Base-by-base conservation (phyloP, 2,888 invertebrate species). In the Drosophila lutescens region DNA sequence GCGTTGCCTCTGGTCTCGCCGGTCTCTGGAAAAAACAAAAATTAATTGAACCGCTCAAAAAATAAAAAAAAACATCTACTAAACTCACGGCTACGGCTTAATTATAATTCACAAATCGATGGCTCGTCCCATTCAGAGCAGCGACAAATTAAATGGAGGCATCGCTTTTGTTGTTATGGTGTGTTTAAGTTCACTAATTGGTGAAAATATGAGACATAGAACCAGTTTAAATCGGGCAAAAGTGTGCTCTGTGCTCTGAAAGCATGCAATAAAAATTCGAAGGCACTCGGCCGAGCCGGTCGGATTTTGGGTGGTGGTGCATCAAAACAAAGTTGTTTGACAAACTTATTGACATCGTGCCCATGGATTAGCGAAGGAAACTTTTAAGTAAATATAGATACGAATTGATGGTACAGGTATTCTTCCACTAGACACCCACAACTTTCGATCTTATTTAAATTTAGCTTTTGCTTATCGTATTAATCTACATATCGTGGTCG, bases 101-200 rank as follows among this genome's bases (percentile, higher is more conserved):
- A 71, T 71, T 71, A 71, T 57, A 74, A 71, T 74, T 56, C 40
- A 44, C 20, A 67, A 49, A 54, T 74, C 66, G 61, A 69, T 51
- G 32, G 73, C 55, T 47, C 44, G 17, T 57, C 51, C n/a, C 55
- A 56, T 71, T 55, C 15, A 50, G 46, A 55, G 44, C 44, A 9
- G 43, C 34, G 44, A 50, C 72, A 58, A 59, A 74, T 74, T 72
- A 74, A 72, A 55, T 58, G 53, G 34, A 50, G 38, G 13, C 54
- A 44, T 55, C 15, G 17, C n/a, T 17, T 63, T 65, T 44, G 41
- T 15, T 51, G 41, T 38, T 44, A 40, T 59, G 59, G 30, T 46
- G 54, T 40, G 50, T 20, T 51, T 34, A 44, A 30, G 57, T 30
- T 55, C 44, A 57, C 75, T 74, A 67, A 72, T 72, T 75, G 53